Evolutionary conservation across 2,888 invertebrate genomes (phyloP).

Genomic region (Mylabris sibirica): DNA sequence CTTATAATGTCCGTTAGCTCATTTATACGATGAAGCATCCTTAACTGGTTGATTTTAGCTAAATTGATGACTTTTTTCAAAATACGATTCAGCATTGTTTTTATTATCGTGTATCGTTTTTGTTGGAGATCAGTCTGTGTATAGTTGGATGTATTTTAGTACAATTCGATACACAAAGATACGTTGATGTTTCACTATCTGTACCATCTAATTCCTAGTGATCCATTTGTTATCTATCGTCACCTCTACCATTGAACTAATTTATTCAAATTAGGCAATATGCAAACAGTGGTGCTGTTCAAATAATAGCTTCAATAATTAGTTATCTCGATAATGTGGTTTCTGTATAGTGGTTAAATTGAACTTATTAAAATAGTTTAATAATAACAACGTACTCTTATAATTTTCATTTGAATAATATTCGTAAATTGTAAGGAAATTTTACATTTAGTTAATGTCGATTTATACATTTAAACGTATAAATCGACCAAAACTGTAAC

Average conservation of each 20-base stretch:
- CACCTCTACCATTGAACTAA: not conserved
- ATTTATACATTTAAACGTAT: conserved; percentile 40
- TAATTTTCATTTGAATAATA: conserved; percentile 26
- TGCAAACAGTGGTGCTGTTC: conserved; percentile 1
- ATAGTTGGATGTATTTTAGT: not conserved
- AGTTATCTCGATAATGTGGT: not conserved
- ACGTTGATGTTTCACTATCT: not conserved
- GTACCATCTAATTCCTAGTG: not conserved
- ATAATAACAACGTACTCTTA: conserved; percentile 23
- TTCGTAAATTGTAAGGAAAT: conserved; percentile 35
- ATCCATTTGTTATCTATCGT: not conserved
- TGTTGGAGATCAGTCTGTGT: too few relatives aligned
- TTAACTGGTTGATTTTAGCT: too few relatives aligned
- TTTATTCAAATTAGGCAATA: conserved; percentile 13
- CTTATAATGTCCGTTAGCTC: too few relatives aligned
- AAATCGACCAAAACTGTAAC: conserved; percentile 26
- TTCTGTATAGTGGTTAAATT: not conserved
- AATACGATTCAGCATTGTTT: too few relatives aligned
- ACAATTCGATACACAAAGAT: not conserved
- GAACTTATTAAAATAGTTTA: conserved; percentile 11
- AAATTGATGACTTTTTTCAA: too few relatives aligned
- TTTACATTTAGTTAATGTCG: conserved; percentile 43
- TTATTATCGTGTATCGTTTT: too few relatives aligned
- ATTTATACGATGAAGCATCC: too few relatives aligned
- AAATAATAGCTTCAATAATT: conserved; percentile 1